Evolutionary conservation across 2,888 invertebrate species (phyloP).

Genomic region (Bimastos eiseni): DNA sequence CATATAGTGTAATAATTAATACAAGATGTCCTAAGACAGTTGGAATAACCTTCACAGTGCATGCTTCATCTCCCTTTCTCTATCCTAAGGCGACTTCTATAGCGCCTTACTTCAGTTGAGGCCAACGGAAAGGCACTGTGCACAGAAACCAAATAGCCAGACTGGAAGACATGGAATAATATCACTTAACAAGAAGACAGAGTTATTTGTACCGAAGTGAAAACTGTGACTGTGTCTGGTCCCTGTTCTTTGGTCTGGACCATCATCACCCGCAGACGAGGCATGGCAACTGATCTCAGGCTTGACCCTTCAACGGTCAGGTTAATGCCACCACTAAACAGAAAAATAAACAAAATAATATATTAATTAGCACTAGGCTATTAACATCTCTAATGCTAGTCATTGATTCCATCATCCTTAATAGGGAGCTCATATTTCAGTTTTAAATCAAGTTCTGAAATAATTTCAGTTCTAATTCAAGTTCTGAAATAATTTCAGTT

Average conservation of each 20-base stretch:
- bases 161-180: not conserved
- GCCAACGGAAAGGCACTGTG: not conserved
- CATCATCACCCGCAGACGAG: conserved; percentile 26
- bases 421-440: no score
- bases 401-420: no score
- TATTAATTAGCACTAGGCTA: not conserved
- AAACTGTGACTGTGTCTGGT: not conserved
- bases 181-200: not conserved
- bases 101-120: not conserved
- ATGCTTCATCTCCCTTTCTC: no score
- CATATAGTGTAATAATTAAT: no score
- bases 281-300: conserved; percentile 40
- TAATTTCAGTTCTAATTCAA: no score
- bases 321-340: conserved; percentile 39
- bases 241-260: not conserved
- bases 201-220: conserved; percentile 9
- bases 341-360: not conserved
- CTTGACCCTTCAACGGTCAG: conserved; percentile 40
- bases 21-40: no score
- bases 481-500: no score
- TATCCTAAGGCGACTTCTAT: no score
- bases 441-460: no score
- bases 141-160: not conserved
- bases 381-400: not conserved
- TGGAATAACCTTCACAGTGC: no score